Conservation (phyloP, 2,797 vertebrate species). For the Enteromius viviparus region DNA sequence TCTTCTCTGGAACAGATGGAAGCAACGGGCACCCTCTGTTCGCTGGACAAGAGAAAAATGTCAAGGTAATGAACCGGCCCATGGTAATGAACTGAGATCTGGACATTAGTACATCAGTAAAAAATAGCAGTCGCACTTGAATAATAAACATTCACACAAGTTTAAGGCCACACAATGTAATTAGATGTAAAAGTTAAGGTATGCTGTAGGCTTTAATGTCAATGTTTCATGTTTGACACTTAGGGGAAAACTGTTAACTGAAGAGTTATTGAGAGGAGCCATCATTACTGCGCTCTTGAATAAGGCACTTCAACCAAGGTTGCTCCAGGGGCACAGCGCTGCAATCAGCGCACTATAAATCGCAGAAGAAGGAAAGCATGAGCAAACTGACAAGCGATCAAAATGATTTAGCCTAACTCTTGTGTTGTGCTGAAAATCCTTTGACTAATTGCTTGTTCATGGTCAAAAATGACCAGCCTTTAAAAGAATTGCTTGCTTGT, state of each 20-base stretch:
- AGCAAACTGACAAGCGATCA: conserved; percentile 2
- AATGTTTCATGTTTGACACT: conserved; percentile 2
- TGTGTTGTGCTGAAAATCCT: background rate
- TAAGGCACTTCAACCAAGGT: conserved; percentile 29
- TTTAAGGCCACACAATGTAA: background rate
- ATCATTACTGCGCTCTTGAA: conserved; percentile 31
- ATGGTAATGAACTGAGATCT: conserved; percentile 37
- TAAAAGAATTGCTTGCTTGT: background rate
- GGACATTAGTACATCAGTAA: conserved; percentile 18
- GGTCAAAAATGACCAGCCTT: background rate
- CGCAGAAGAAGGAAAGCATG: background rate
- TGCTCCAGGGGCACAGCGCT: background rate
- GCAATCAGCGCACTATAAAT: conserved; percentile 22
- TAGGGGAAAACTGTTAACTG: conserved; percentile 1
- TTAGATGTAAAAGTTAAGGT: background rate
- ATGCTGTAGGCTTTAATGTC: conserved; percentile 1
- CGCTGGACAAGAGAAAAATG: conserved; percentile 29
- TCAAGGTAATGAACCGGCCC: conserved; percentile 44
- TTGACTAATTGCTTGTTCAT: background rate
- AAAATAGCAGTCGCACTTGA: background rate
- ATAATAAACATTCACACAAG: background rate
- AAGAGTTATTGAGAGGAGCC: conserved; percentile 20
- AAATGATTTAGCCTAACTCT: conserved; percentile 4
- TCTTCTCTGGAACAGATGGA: conserved; percentile 47
- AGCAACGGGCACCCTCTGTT: conserved; percentile 38